Evolutionary conservation across 2,113 vertebrate species (phyloP), one percentile per base, ranked within the genome.

Genomic region (Hucho hucho): DNA sequence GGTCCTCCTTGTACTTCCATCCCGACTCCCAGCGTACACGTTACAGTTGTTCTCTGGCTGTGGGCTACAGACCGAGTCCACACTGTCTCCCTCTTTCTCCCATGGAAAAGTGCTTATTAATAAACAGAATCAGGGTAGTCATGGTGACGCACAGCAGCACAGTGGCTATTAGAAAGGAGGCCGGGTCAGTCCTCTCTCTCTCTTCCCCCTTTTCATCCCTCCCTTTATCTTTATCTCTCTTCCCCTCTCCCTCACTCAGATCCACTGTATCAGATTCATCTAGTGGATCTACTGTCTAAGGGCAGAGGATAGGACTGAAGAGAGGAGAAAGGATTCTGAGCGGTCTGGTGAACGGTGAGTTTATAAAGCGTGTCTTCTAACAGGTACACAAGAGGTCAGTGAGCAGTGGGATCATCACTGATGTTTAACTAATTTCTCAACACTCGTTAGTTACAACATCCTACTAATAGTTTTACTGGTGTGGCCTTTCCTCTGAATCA

Each of bases 121-220:
- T 93, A 93, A 94, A 93, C 90, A 92, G 83, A 89, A 79, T 73
- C 63, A 12, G 72, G 74, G 93, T 93, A 85, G 87, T 81, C 91
- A 87, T 86, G 90, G 91, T 76, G 83, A 92, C 91, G 84, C 90
- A 83, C 87, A 83, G 75, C 85, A 86, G 80, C 79, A 75, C 72
- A 43, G 69, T 80, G 79, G 82, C 75, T 77, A 76, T 79, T 78
- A n/a, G 73, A 76, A 75, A 83, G 77, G 76, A 87, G 79, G 81
- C 76, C 83, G 79, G 81, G 47, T 86, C 82, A 83, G 83, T 79
- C 64, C 79, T 26, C 58, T 69, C 37, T 24, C 32, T 64, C 26
- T 13, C n/a, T 68, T 67, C 25, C 68, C 67, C 29, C 29, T 1
- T 32, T 32, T 32, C 29, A 29, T 29, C 29, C 29, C 29, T 29